Evolutionary conservation across 2,888 invertebrate genomes (phyloP), one percentile per base, ranked within the genome.

Genomic region (Noctua janthe): DNA sequence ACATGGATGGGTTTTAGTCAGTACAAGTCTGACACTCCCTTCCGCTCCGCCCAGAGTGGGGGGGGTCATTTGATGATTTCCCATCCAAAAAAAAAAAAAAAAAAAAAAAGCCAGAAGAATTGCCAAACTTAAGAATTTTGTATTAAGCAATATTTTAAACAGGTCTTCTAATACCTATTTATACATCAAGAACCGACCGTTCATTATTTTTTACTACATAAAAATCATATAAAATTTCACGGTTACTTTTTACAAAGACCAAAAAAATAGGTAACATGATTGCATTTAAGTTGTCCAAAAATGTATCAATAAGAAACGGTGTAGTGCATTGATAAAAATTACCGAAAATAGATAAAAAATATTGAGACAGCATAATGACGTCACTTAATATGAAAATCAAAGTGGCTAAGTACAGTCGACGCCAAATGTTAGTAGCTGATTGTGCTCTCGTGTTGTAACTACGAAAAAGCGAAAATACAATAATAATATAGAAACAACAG

Each of bases 371-470:
- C 2, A 80, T 56, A 20, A 78, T n/a, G 4, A 78, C 80, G 20
- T 80, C 78, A 7, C 47, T 80, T 10, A 78, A n/a, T 47, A 78
- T 47, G 20, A 78, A 78, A 47, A 78, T 78, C 0, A 78, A 56
- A 29, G 80, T 78, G 54, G 78, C 78, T 8, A 80, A 23, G 20
- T 80, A 80, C 39, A 80, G 59, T 23, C 49, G 78, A 56, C 49
- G 80, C 56, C 78, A 80, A 11, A 20, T 80, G 17, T 43, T 29
- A 49, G 29, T 10, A 56, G n/a, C 20, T 10, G 43, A 54, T 13
- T 17, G 17, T n/a, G 17, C 51, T 5, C 10, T 35, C 15, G 0
- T 23, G 7, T 49, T 49, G 35, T 39, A 17, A 59, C 5, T 80
- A 80, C 67, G 67, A 59, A 20, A 80, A 39, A 78, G 56, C 56